A percentile compares a stretch with the other conserved stretches of the same genome.
Evolutionary conservation across 35 echinoderm and acorn worm genomes (phyloP).

Genomic region (Eucidaris tribuloides): DNA sequence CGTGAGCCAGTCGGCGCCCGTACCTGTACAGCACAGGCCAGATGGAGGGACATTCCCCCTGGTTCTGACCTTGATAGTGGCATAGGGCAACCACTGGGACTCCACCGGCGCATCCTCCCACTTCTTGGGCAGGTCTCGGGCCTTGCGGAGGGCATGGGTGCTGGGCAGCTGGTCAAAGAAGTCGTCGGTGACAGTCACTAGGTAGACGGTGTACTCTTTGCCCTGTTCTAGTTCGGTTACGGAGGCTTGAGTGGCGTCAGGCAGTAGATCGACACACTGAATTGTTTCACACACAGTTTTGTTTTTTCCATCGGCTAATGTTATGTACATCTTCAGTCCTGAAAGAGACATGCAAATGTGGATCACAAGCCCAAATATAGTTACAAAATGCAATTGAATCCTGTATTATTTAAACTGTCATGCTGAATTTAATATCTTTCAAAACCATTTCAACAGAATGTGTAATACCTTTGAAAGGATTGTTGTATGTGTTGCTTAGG

Average conservation of each 20-base stretch:
- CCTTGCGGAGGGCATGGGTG: slow-evolving; percentile 11
- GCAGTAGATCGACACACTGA: slow-evolving; percentile 39
- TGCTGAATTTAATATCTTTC: too few species aligned
- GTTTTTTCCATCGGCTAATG: not conserved
- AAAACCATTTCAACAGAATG: too few species aligned
- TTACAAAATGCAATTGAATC: too few species aligned
- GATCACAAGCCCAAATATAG: too few species aligned
- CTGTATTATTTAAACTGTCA: too few species aligned
- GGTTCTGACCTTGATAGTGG: slow-evolving; percentile 35
- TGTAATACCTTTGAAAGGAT: too few species aligned
- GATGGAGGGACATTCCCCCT: slow-evolving; percentile 33
- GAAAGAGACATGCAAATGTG: too few species aligned
- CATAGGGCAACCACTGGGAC: slow-evolving; percentile 35
- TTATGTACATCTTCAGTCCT: slow-evolving; percentile 48
- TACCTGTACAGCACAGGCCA: slow-evolving; percentile 1
- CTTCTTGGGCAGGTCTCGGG: slow-evolving; percentile 14
- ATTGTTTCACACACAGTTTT: not conserved
- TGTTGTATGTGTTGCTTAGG: too few species aligned
- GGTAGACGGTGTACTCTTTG: slow-evolving; percentile 40
- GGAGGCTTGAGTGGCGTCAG: slow-evolving; percentile 31
- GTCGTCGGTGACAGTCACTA: slow-evolving; percentile 64
- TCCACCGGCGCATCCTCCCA: slow-evolving; percentile 19
- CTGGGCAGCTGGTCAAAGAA: slow-evolving; percentile 42
- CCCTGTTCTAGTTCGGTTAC: slow-evolving; percentile 34
- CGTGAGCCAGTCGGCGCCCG: not conserved